Evolutionary conservation across 1,140 invertebrate species (phyloP), one percentile per base, ranked within the genome.

Genomic region (Melanaphis sacchari): DNA sequence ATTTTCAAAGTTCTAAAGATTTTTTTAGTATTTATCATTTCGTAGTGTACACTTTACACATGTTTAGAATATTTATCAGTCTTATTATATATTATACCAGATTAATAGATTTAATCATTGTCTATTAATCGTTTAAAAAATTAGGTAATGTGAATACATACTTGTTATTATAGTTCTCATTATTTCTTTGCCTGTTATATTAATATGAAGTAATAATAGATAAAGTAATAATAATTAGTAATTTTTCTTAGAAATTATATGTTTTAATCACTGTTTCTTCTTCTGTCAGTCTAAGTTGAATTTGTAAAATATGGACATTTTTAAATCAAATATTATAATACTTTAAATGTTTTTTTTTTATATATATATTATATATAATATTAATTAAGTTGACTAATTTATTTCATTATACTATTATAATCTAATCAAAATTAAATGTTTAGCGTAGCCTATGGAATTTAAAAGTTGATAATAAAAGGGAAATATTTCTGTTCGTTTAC

Each of bases 1-100:
- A 76, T 91, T 91, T 22, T 6, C 11, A 91, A 90, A 89, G 59
- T 91, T 76, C 26, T n/a, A 46, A 76, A 89, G 22, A 31, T 89
- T 54, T 88, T 84, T 89, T 89, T 89, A 54, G 40, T 89, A 54
- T 54, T 89, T 89, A 4, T 22, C 88, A 54, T 24, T 54, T 87
- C 7, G 26, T 38, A 89, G n/a, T 89, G 1, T 85, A 40, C 8
- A 40, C 7, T 26, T 49, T 89, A 52, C 31, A 49, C 43, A 49
- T 22, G 36, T 54, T 4, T 38, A 9, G 38, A 40, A 54, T 89
- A 54, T 89, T 40, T 89, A 40, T 89, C 38, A 15, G 38, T 89
- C 22, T 26, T 38, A 18, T 89, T 54, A 89, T 54, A 40, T 40
- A 36, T 40, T 88, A 26, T 87, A 87, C 3, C 59, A n/a, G 15